phyloP scores from a whole-genome alignment of 1,140 invertebrate genomes.

The Papilio polytes region DNA sequence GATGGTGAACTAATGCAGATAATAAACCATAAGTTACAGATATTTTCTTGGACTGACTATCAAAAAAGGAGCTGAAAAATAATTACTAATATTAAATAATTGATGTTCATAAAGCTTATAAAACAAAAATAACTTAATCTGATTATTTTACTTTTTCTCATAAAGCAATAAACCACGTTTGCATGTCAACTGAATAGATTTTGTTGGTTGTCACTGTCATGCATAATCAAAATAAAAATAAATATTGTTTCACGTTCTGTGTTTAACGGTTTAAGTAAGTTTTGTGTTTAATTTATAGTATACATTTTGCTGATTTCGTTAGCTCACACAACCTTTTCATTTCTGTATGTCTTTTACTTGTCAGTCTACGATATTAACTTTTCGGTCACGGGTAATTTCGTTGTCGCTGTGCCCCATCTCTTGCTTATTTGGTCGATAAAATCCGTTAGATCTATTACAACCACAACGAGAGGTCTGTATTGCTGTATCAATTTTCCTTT shows the following conservation, averaged over 20 bases:
- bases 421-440: slow-evolving; percentile 1
- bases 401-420: neutral
- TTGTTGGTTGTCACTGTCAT: neutral
- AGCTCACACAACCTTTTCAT: neutral
- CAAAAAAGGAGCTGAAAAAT: neutral
- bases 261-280: slow-evolving; percentile 2
- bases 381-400: neutral
- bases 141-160: too few species aligned
- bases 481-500: neutral
- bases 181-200: neutral
- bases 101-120: too few species aligned
- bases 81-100: neutral
- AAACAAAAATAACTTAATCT: too few species aligned
- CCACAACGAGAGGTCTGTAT: neutral
- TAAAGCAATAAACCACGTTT: neutral
- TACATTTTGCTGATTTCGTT: neutral
- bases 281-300: neutral
- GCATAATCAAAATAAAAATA: neutral
- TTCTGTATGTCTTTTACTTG: neutral
- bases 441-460: neutral
- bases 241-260: neutral
- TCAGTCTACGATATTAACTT: neutral
- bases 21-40: neutral
- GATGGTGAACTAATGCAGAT: neutral
- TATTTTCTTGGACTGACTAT: neutral